Evolutionary conservation across 2,888 invertebrate species (phyloP), one percentile per base, ranked within the genome.

Genomic region (Caenorhabditis uteleia): DNA sequence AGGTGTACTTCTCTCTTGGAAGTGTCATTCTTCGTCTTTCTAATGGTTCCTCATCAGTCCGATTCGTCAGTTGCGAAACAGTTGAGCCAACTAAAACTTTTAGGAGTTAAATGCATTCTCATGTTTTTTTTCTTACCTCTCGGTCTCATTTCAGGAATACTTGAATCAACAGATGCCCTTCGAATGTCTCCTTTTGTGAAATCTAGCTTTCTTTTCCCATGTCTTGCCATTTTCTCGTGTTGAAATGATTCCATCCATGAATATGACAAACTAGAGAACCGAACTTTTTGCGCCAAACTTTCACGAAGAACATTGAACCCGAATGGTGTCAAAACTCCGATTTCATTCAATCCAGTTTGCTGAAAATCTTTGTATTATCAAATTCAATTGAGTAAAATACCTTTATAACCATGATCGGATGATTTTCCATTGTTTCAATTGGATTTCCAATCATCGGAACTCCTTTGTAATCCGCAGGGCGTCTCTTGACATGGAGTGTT

Each of bases 291-390:
- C 4, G 2, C 8, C 27, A 12, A 51, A 27, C 38, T 51, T 16
- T 62, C 62, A 1, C 51, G 51, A 8, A 62, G 50, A n/a, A 62
- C 45, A 16, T 34, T 36, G 8, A 62, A 29, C 1, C 62, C 62
- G 45, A 56, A 57, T 6, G 51, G 47, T 2, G 62, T 62, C 14
- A 62, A 21, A n/a, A 42, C 56, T 3, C 51, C 51, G 38, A 62
- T 48, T 38, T 62, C 56, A 36, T 62, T 62, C 34, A 62, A 40
- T 26, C 57, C 53, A 1, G 62, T 50, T 62, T 62, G 62, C 53
- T 62, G 45, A 16, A 55, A 54, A 43, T 18, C 27, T 34, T n/a
- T 5, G 8, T 12, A 12, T 5, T 14, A n/a, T 34, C n/a, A 12
- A n/a, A 5, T 5, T n/a, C 7, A 5, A 12, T 34, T 5, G 8